Conservation (phyloP, 1,140 invertebrate genomes). For the Drosophila triauraria region DNA sequence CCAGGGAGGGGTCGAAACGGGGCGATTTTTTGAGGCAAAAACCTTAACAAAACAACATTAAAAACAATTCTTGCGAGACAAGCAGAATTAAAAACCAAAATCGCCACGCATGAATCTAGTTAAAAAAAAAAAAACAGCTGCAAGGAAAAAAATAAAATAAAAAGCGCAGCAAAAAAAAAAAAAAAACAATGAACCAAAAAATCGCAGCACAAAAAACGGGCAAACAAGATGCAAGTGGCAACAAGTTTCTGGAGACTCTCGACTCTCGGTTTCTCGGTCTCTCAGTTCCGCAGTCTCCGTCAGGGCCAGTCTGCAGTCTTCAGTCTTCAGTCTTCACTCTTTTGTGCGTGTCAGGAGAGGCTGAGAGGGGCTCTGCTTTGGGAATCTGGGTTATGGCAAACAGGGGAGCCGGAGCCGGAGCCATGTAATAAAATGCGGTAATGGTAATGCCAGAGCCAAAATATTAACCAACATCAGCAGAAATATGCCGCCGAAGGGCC, state of each 20-base stretch:
- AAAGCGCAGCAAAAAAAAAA: slow-evolving; percentile 32
- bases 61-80: slow-evolving; percentile 59
- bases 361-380: neutral
- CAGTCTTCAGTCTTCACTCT: neutral
- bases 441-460: slow-evolving; percentile 37
- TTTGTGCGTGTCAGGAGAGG: slow-evolving; percentile 13
- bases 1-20: neutral
- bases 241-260: slow-evolving; percentile 33
- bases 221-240: slow-evolving; percentile 49
- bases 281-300: slow-evolving; percentile 2
- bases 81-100: slow-evolving; percentile 69
- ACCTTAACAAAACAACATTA: slow-evolving; percentile 43
- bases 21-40: slow-evolving; percentile 13
- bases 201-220: slow-evolving; percentile 2
- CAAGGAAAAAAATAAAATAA: slow-evolving; percentile 44
- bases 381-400: slow-evolving; percentile 56
- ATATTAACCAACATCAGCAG: slow-evolving; percentile 44
- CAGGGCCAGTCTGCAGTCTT: slow-evolving; percentile 22
- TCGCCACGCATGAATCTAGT: slow-evolving; percentile 57
- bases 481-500: slow-evolving; percentile 24
- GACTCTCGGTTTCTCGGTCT: neutral
- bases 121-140: slow-evolving; percentile 42
- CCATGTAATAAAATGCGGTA: slow-evolving; percentile 56
- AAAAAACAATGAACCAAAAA: slow-evolving; percentile 7
- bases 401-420: slow-evolving; percentile 20